Percentiles rank a stretch among this genome's conserved stretches.
Conservation (phyloP, 2,113 vertebrate species). For the Carlito syrichta region DNA sequence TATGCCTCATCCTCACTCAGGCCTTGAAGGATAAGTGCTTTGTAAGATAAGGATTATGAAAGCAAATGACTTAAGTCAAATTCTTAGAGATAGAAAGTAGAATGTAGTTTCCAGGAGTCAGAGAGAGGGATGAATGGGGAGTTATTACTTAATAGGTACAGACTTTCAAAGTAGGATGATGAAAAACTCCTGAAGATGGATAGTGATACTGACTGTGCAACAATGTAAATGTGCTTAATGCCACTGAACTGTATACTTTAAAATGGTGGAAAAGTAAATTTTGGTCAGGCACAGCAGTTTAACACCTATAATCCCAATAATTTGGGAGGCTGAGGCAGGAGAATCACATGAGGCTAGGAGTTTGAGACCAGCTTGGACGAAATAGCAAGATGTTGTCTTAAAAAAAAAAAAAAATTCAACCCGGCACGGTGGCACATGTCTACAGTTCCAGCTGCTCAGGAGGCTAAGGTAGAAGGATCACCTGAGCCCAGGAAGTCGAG, state of each 20-base stretch:
- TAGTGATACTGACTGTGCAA: neutral
- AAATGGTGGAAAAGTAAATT: neutral
- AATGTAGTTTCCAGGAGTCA: neutral
- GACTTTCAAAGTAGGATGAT: neutral
- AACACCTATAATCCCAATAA: too few relatives aligned
- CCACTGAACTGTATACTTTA: neutral
- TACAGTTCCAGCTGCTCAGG: too few relatives aligned
- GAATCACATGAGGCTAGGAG: too few relatives aligned
- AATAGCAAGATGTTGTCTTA: too few relatives aligned
- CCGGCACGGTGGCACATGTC: too few relatives aligned
- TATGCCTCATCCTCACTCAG: neutral
- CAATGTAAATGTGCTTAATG: neutral
- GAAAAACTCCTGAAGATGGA: neutral
- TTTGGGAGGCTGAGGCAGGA: too few relatives aligned
- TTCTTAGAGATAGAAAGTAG: neutral
- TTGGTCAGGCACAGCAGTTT: too few relatives aligned
- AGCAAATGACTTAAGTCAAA: slow-evolving; percentile 13
- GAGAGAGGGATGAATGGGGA: neutral
- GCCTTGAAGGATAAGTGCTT: neutral
- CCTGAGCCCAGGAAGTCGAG: too few relatives aligned
- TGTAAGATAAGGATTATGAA: slow-evolving; percentile 23
- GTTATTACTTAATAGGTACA: neutral
- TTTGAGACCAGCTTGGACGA: too few relatives aligned
- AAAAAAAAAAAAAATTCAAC: too few relatives aligned
- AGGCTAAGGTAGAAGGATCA: too few relatives aligned